Conservation (phyloP, 2,113 vertebrate genomes). For the Cyphomyrus discorhynchus region DNA sequence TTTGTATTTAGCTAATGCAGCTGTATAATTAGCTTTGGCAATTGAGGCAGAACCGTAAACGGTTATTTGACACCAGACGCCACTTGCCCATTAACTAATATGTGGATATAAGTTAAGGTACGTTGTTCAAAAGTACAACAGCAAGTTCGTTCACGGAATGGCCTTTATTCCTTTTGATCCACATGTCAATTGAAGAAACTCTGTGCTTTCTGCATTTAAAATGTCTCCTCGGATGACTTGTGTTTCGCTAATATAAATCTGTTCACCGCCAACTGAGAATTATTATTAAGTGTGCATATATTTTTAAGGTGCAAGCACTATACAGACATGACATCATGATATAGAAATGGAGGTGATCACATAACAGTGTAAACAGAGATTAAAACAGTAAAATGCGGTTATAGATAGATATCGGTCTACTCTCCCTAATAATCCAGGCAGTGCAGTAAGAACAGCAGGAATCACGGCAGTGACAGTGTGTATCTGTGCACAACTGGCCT, state of each 20-base stretch:
- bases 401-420: not conserved
- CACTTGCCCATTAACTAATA: not conserved
- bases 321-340: not conserved
- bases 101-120: not conserved
- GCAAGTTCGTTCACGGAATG: not conserved
- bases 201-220: not conserved
- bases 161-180: not conserved
- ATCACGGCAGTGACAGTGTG: fast-evolving
- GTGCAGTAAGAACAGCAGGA: not conserved
- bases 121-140: not conserved
- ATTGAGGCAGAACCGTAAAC: not conserved
- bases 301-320: not conserved
- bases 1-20: not conserved
- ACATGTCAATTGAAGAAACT: not conserved
- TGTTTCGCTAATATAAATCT: not conserved
- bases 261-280: not conserved
- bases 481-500: not conserved
- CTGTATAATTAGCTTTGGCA: not conserved
- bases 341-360: not conserved
- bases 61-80: not conserved
- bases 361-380: not conserved
- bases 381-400: not conserved
- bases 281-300: not conserved
- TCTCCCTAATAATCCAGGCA: not conserved
- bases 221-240: not conserved